phyloP scores from a whole-genome alignment of 2,113 vertebrate genomes.

The Condylura cristata region DNA sequence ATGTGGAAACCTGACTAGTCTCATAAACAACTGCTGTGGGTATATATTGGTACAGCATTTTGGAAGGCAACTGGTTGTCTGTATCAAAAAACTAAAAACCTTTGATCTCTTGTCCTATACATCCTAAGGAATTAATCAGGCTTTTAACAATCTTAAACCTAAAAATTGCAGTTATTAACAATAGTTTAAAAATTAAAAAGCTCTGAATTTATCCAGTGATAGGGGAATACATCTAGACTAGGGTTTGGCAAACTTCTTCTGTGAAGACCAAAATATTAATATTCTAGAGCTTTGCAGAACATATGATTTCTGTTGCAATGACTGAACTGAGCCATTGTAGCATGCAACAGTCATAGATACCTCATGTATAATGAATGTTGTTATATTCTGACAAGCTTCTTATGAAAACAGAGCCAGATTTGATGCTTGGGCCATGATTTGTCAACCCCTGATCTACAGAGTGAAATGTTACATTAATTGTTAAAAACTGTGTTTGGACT shows the following conservation, averaged over 20 bases:
- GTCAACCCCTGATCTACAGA: neutral
- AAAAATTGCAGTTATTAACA: neutral
- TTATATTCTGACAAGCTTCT: neutral
- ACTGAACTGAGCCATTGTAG: neutral
- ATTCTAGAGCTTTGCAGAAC: neutral
- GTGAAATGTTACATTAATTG: neutral
- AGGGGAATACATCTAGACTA: neutral
- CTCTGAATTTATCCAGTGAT: neutral
- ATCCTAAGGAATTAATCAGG: slow-evolving; percentile 3
- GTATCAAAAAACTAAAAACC: neutral
- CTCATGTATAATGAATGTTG: neutral
- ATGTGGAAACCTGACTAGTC: neutral
- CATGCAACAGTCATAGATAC: neutral
- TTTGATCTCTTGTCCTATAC: neutral
- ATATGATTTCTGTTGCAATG: neutral
- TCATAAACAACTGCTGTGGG: neutral
- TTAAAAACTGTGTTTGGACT: slow-evolving; percentile 2
- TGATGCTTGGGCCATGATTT: neutral
- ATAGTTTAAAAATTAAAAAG: neutral
- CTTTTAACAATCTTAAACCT: too few relatives aligned
- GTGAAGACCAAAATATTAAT: neutral
- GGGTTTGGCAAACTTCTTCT: neutral
- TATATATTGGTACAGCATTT: neutral
- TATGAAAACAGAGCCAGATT: neutral
- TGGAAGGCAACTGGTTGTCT: neutral